Conservation (phyloP, 2,113 vertebrate species). For the Odocoileus virginianus region DNA sequence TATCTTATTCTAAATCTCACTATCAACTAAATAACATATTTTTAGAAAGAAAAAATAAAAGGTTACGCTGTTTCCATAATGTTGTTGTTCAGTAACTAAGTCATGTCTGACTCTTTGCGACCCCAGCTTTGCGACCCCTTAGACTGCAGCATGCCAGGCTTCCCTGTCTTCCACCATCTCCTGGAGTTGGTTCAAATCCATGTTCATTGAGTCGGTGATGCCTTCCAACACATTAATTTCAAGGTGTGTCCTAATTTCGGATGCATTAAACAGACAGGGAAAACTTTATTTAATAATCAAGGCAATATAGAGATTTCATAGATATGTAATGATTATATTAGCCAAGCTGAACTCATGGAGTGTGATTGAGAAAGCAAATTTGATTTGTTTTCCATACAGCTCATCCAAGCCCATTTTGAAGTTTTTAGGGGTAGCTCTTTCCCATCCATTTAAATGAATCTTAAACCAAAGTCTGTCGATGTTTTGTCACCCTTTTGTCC, state of each 20-base stretch:
- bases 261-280: not conserved
- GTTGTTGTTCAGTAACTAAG: not conserved
- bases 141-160: accelerated
- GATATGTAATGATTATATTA: not conserved
- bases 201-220: not conserved
- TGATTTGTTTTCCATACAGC: not conserved
- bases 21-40: not conserved
- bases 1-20: not conserved
- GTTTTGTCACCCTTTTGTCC: not conserved
- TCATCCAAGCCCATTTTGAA: not conserved
- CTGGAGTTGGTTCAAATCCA: not conserved
- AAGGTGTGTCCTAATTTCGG: not conserved
- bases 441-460: not conserved
- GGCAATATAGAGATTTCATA: not conserved
- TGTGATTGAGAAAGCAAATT: not conserved
- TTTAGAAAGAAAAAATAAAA: not conserved
- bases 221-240: not conserved
- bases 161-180: not conserved
- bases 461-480: not conserved
- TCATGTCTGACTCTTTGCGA: not conserved
- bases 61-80: not conserved
- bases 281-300: not conserved
- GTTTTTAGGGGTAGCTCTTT: not conserved
- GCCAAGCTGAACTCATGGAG: not conserved
- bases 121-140: accelerated